phyloP scores from a whole-genome alignment of 2,888 invertebrate genomes.

The Caenorhabditis plicata region DNA sequence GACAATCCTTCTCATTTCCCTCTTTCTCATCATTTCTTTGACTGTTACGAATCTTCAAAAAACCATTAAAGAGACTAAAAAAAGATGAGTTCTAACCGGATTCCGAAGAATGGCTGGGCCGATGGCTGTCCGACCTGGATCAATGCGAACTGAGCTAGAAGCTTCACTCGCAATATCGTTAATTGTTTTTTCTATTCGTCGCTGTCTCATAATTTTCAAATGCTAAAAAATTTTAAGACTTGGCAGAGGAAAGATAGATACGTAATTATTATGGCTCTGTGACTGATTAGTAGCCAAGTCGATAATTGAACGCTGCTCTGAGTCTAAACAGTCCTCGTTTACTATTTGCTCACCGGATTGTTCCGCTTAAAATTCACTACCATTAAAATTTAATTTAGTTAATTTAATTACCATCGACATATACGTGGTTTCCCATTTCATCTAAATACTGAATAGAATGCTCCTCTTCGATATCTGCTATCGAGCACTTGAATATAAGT shows the following conservation, averaged over 20 bases:
- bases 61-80: neutral
- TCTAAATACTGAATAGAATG: conserved; percentile 25
- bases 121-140: neutral
- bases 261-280: too few species aligned
- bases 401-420: conserved; percentile 11
- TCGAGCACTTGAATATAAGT: neutral
- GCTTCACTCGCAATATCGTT: conserved; percentile 2
- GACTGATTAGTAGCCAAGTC: neutral
- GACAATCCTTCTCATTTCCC: too few species aligned
- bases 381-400: neutral
- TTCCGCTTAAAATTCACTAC: neutral
- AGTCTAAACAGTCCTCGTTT: neutral
- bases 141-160: neutral
- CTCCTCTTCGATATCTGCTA: conserved; percentile 16
- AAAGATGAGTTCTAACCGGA: neutral
- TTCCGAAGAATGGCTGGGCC: neutral
- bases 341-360: conserved; percentile 1
- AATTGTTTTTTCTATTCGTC: conserved; percentile 3
- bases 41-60: too few species aligned
- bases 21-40: neutral
- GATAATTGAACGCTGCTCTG: neutral
- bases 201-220: neutral
- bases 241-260: too few species aligned
- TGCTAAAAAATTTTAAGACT: conserved; percentile 2
- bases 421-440: conserved; percentile 36